A percentile compares a stretch with the other conserved stretches of the same genome.
These are phyloP conservation scores for Pangasius macronema DNA, from an alignment of 2,797 vertebrate species.

Conservation along the genomic window DNA sequence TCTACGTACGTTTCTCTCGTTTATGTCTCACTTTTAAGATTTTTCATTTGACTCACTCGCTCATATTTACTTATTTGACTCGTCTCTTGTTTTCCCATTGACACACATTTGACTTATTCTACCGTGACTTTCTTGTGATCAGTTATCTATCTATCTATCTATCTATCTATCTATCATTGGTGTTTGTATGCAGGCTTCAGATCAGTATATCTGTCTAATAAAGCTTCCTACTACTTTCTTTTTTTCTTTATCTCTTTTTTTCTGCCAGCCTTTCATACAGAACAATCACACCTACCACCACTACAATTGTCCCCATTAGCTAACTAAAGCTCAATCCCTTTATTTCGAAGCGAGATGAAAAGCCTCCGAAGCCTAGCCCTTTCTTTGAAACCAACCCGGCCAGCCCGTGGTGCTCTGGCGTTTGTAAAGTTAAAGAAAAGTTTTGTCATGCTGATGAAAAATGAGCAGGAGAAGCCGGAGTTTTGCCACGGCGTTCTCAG, in stretches of 20 bases:
- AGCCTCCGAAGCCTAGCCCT: not conserved
- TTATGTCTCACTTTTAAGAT: too few species aligned
- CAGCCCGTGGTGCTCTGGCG: constrained; percentile 6
- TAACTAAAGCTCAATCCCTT: not conserved
- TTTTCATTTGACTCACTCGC: too few species aligned
- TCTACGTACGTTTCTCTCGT: too few species aligned
- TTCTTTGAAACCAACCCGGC: not conserved
- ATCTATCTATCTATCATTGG: not conserved
- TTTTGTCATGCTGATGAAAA: constrained; percentile 35
- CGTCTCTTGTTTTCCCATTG: too few species aligned
- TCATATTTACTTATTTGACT: too few species aligned
- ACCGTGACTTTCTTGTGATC: too few species aligned
- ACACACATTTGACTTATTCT: too few species aligned
- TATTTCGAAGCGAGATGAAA: not conserved
- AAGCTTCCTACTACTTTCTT: not conserved
- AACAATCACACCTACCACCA: not conserved
- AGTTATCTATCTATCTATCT: not conserved
- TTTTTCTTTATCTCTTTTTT: not conserved
- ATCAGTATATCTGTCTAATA: not conserved
- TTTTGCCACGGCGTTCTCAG: constrained; percentile 31
- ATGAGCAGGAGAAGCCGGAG: constrained; percentile 13
- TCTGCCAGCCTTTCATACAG: not conserved
- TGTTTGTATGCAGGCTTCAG: not conserved
- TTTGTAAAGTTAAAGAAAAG: not conserved
- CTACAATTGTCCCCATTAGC: not conserved